Conservation (phyloP, 2,797 vertebrate species). For the Moxostoma hubbsi region DNA sequence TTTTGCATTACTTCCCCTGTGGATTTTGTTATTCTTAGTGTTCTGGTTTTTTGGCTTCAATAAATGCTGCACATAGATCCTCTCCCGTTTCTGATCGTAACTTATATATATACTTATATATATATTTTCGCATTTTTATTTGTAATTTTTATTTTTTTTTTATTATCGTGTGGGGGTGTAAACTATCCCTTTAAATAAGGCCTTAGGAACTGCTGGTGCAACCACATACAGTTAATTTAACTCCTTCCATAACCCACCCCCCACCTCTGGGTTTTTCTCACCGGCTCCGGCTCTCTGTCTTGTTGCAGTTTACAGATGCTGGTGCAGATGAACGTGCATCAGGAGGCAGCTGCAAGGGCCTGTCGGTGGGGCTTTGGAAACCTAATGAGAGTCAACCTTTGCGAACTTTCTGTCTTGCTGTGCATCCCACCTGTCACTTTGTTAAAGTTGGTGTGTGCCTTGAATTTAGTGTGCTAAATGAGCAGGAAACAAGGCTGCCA, state of each 20-base stretch:
- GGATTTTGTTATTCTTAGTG: no score
- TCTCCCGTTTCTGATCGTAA: no score
- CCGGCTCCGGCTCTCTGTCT: slow-evolving; percentile 52
- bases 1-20: no score
- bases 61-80: no score
- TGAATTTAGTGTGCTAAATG: slow-evolving; percentile 83
- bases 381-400: slow-evolving; percentile 91
- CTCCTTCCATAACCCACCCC: slow-evolving; percentile 49
- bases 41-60: no score
- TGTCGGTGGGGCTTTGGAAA: slow-evolving; percentile 83
- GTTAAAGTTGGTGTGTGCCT: slow-evolving; percentile 84
- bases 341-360: slow-evolving; percentile 79
- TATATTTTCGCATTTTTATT: no score
- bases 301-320: slow-evolving; percentile 83
- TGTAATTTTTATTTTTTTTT: no score
- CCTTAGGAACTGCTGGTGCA: no score
- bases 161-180: no score
- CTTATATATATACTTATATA: no score
- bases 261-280: slow-evolving; percentile 27
- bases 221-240: slow-evolving; percentile 59
- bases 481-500: slow-evolving; percentile 73
- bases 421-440: slow-evolving; percentile 88
- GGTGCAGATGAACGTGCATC: slow-evolving; percentile 74
- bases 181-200: no score
- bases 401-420: slow-evolving; percentile 82